A percentile compares a stretch with the other conserved stretches of the same genome.
phyloP scores from a whole-genome alignment of 2,113 vertebrate species.

The Gnathonemus longibarbis region DNA sequence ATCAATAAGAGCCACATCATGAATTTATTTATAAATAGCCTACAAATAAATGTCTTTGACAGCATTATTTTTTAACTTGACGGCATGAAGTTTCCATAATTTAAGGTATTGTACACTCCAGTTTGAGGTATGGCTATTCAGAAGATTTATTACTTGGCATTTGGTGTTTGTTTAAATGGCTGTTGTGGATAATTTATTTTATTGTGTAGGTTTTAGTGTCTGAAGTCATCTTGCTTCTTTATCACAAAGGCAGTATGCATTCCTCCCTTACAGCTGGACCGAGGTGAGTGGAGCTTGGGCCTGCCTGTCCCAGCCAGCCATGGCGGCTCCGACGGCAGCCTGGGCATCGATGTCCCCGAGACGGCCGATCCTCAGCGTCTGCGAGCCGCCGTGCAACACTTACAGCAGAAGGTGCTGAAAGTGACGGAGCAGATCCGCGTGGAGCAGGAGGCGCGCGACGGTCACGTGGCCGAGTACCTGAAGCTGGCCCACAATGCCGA shows the following conservation, averaged over 20 bases:
- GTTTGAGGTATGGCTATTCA: not conserved
- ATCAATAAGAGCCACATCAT: not conserved
- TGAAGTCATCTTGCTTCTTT: not conserved
- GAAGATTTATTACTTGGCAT: not conserved
- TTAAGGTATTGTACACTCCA: not conserved
- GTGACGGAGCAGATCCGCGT: constrained; percentile 94
- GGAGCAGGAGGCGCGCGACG: constrained; percentile 83
- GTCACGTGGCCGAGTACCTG: constrained; percentile 90
- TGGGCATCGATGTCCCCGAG: constrained; percentile 70
- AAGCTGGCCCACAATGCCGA: constrained; percentile 90
- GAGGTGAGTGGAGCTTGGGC: constrained; percentile 58
- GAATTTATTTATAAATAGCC: not conserved
- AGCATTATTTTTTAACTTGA: not conserved
- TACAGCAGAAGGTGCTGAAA: constrained; percentile 96
- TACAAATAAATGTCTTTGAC: not conserved
- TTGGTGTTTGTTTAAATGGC: not conserved
- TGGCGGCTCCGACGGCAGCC: constrained; percentile 57
- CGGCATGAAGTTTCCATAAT: not conserved
- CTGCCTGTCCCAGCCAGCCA: constrained; percentile 52
- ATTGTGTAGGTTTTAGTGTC: not conserved
- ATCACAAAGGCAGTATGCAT: not conserved
- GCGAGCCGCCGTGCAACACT: constrained; percentile 78
- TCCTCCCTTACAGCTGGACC: constrained; percentile 53
- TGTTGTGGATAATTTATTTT: not conserved
- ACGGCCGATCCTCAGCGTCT: constrained; percentile 71